These are phyloP conservation scores for Pseudolaguvia tuberculata DNA, from an alignment of 2,113 vertebrate genomes.

Conservation along the genomic window DNA sequence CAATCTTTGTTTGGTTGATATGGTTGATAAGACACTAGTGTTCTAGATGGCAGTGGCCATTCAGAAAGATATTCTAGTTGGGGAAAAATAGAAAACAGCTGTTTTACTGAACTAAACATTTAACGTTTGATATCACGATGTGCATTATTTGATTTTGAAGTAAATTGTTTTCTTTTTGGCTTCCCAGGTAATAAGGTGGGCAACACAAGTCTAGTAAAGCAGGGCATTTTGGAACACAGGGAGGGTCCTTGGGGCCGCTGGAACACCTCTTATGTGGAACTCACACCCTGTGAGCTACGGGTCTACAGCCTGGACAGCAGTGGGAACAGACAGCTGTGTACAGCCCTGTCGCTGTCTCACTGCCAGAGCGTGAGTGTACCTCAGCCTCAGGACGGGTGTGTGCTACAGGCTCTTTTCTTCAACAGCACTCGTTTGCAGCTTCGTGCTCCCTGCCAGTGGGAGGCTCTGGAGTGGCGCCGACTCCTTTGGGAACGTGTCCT, in stretches of 20 bases:
- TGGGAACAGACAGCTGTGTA: conserved; percentile 80
- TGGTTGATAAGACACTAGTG: neutral
- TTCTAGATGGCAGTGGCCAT: conserved; percentile 4
- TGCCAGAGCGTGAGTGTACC: conserved; percentile 83
- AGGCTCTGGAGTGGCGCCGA: conserved; percentile 86
- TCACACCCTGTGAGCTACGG: conserved; percentile 81
- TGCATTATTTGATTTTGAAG: neutral
- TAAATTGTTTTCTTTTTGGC: neutral
- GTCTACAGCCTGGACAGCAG: conserved; percentile 87
- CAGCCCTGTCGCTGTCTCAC: conserved; percentile 79
- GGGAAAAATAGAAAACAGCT: conserved; percentile 10
- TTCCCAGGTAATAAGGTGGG: conserved; percentile 74
- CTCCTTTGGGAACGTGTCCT: conserved; percentile 84
- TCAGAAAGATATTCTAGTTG: conserved; percentile 5
- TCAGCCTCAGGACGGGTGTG: conserved; percentile 75
- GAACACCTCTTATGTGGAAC: conserved; percentile 84
- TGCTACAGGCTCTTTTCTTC: conserved; percentile 82
- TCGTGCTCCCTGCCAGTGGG: conserved; percentile 81
- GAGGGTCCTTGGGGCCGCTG: conserved; percentile 81
- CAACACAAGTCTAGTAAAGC: conserved; percentile 83
- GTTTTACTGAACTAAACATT: too few relatives aligned
- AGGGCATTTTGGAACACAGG: conserved; percentile 83
- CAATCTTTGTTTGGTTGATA: neutral
- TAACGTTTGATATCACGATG: too few relatives aligned
- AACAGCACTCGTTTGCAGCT: conserved; percentile 85